Percentiles rank a stretch among this genome's conserved stretches.
Evolutionary conservation across 2,113 vertebrate species (phyloP).

Genomic region (Taurulus bubalis): DNA sequence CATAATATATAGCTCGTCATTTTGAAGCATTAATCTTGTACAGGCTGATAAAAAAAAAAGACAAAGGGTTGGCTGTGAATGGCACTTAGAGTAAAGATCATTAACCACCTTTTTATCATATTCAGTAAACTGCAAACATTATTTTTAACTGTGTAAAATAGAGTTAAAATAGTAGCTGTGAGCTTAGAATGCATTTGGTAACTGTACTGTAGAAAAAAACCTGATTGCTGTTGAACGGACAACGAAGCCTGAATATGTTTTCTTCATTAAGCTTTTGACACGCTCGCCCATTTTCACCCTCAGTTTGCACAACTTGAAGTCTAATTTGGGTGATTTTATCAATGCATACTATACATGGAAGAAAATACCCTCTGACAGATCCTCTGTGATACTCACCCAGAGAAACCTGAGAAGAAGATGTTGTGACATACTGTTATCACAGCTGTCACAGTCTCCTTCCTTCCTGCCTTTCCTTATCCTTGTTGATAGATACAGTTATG

Average conservation of each 20-base stretch:
- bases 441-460: slow-evolving; percentile 22
- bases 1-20: slow-evolving; percentile 80
- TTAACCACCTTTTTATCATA: slow-evolving; percentile 38
- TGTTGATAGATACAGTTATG: slow-evolving; percentile 12
- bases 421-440: slow-evolving; percentile 35
- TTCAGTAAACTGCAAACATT: slow-evolving; percentile 45
- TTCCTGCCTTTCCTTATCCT: slow-evolving; percentile 27
- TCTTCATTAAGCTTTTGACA: slow-evolving; percentile 24
- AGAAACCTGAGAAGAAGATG: slow-evolving; percentile 3
- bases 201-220: slow-evolving; percentile 41
- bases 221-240: slow-evolving; percentile 23
- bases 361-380: slow-evolving; percentile 73
- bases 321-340: slow-evolving; percentile 74
- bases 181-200: slow-evolving; percentile 44
- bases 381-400: slow-evolving; percentile 73
- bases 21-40: slow-evolving; percentile 79
- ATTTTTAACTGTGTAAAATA: slow-evolving; percentile 31
- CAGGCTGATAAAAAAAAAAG: slow-evolving; percentile 73
- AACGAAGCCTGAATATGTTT: slow-evolving; percentile 24
- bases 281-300: slow-evolving; percentile 12
- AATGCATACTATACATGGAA: slow-evolving; percentile 72
- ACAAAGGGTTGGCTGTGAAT: slow-evolving; percentile 67
- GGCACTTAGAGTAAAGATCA: slow-evolving; percentile 42
- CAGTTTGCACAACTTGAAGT: slow-evolving; percentile 10
- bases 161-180: slow-evolving; percentile 35